A percentile compares a stretch with the other conserved stretches of the same genome.
Evolutionary conservation across 2,113 vertebrate species (phyloP).

Genomic region (Psittacula cyanocephala): DNA sequence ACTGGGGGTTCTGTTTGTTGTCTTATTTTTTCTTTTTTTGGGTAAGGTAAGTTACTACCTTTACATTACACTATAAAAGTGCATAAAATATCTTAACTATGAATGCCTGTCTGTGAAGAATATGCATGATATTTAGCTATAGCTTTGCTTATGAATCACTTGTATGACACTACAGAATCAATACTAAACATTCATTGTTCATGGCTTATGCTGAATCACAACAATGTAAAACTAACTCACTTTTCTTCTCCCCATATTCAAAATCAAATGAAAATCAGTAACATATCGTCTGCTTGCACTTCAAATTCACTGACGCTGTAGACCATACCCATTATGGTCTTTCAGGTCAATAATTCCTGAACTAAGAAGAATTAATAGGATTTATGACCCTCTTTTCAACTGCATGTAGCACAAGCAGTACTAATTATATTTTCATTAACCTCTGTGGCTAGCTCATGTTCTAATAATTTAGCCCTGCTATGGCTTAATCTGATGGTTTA

Average conservation of each 20-base stretch:
- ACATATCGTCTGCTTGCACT: neutral
- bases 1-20: neutral
- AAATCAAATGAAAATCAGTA: neutral
- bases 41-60: neutral
- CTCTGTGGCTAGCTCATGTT: slow-evolving; percentile 66
- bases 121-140: neutral
- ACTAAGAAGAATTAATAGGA: slow-evolving; percentile 72
- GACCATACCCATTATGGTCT: slow-evolving; percentile 58
- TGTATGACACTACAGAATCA: neutral
- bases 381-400: slow-evolving; percentile 70
- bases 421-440: slow-evolving; percentile 81
- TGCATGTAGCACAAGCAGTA: slow-evolving; percentile 66
- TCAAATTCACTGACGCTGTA: slow-evolving; percentile 35
- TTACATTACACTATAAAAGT: neutral
- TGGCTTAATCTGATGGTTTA: slow-evolving; percentile 62
- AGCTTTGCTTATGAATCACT: neutral
- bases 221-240: neutral
- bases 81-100: neutral
- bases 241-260: neutral
- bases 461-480: slow-evolving; percentile 71
- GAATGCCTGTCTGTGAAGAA: neutral
- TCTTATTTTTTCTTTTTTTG: neutral
- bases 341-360: slow-evolving; percentile 74
- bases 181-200: neutral
- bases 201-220: neutral